A percentile compares a stretch with the other conserved stretches of the same genome.
Conservation (phyloP, 2,888 invertebrate species). For the Scaptomyza cyrtandrae region DNA sequence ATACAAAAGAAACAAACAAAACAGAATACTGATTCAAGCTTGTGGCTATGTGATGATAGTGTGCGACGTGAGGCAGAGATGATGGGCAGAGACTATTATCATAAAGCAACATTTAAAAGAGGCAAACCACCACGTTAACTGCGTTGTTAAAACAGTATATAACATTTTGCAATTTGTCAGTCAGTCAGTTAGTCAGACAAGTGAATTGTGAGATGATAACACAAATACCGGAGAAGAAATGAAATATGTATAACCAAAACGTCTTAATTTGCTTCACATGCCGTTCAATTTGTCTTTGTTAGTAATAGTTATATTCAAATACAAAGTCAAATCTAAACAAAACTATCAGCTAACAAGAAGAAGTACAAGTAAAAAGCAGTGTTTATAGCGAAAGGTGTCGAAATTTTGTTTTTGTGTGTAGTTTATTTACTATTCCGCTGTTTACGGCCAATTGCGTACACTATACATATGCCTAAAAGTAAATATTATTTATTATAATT, state of each 20-base stretch:
- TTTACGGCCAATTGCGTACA: slow-evolving; percentile 58
- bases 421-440: slow-evolving; percentile 53
- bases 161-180: slow-evolving; percentile 21
- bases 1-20: slow-evolving; percentile 26
- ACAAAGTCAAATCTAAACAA: slow-evolving; percentile 22
- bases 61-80: slow-evolving; percentile 21
- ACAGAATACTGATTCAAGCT: slow-evolving; percentile 39
- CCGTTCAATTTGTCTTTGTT: slow-evolving; percentile 35
- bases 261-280: slow-evolving; percentile 60
- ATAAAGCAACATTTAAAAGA: slow-evolving; percentile 15
- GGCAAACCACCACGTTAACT: slow-evolving; percentile 14
- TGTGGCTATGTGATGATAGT: slow-evolving; percentile 42
- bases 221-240: slow-evolving; percentile 21
- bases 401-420: slow-evolving; percentile 48
- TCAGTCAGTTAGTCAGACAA: background rate
- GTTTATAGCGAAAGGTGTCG: slow-evolving; percentile 41
- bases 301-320: too few relatives aligned
- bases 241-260: slow-evolving; percentile 16
- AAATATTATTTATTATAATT: slow-evolving; percentile 78
- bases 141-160: slow-evolving; percentile 28
- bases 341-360: slow-evolving; percentile 22
- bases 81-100: slow-evolving; percentile 33
- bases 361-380: slow-evolving; percentile 20
- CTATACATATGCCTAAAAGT: slow-evolving; percentile 65
- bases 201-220: background rate